Evolutionary conservation across 2,113 vertebrate species (phyloP).

Genomic region (Rhizomys pruinosus): DNA sequence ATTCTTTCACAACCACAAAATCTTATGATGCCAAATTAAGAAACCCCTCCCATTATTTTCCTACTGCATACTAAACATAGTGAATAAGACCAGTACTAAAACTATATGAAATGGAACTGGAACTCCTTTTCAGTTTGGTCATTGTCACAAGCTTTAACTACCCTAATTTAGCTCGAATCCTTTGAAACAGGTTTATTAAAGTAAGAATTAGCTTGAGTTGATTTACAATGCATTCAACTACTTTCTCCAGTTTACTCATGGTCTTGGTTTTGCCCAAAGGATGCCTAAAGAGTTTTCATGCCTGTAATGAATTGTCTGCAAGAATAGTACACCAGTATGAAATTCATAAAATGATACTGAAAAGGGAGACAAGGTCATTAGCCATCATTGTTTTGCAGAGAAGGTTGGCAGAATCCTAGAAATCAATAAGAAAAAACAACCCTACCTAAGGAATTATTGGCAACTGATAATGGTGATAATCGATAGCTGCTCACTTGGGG

Average conservation of each 20-base stretch:
- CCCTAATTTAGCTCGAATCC: neutral
- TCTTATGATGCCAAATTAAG: conserved; percentile 4
- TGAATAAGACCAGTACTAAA: neutral
- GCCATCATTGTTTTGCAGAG: neutral
- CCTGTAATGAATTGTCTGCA: neutral
- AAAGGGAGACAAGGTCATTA: neutral
- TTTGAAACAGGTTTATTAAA: conserved; percentile 10
- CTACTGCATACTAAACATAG: neutral
- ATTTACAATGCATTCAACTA: neutral
- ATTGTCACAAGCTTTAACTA: conserved; percentile 1
- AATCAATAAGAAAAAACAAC: too few species aligned
- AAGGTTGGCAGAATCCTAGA: neutral
- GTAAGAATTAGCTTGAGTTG: neutral
- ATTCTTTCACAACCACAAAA: conserved; percentile 39
- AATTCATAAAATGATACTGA: neutral
- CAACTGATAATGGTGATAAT: too few species aligned
- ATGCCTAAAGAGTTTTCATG: neutral
- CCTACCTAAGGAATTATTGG: too few species aligned
- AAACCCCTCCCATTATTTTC: neutral
- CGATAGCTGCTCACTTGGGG: too few species aligned
- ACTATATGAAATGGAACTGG: neutral
- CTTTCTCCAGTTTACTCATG: neutral
- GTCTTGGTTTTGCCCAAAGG: neutral
- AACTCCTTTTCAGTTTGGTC: neutral
- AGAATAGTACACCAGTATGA: neutral